Evolutionary conservation across 2,113 vertebrate species (phyloP).

Genomic region (Diphyllodes magnificus): DNA sequence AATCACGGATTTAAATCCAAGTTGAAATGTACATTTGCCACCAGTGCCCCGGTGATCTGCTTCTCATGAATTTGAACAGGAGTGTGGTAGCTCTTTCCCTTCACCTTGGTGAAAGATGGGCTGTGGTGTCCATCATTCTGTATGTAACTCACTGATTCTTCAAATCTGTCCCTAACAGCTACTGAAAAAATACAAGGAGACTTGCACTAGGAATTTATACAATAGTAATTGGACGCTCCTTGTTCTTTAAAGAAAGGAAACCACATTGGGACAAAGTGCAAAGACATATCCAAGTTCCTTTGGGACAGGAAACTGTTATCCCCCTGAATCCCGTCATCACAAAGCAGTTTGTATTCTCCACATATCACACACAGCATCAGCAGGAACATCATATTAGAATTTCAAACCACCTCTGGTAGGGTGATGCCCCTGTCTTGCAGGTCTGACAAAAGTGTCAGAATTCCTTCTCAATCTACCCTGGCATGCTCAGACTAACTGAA

Average conservation of each 20-base stretch:
- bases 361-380: background rate
- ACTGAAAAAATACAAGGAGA: background rate
- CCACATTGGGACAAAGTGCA: background rate
- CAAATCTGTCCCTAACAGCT: background rate
- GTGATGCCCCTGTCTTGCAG: background rate
- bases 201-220: background rate
- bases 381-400: background rate
- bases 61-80: background rate
- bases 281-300: background rate
- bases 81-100: background rate
- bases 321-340: background rate
- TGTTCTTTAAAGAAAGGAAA: background rate
- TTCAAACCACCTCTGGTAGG: background rate
- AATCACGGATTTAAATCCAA: background rate
- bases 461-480: background rate
- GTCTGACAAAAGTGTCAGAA: background rate
- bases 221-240: background rate
- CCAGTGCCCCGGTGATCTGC: background rate
- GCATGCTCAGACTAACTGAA: background rate
- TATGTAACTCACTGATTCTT: background rate
- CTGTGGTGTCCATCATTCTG: background rate
- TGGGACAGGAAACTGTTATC: background rate
- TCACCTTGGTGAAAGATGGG: background rate
- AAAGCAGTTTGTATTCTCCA: background rate
- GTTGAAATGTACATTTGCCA: background rate